Conservation (phyloP, 2,797 vertebrate genomes). For the Distichodus sexfasciatus region DNA sequence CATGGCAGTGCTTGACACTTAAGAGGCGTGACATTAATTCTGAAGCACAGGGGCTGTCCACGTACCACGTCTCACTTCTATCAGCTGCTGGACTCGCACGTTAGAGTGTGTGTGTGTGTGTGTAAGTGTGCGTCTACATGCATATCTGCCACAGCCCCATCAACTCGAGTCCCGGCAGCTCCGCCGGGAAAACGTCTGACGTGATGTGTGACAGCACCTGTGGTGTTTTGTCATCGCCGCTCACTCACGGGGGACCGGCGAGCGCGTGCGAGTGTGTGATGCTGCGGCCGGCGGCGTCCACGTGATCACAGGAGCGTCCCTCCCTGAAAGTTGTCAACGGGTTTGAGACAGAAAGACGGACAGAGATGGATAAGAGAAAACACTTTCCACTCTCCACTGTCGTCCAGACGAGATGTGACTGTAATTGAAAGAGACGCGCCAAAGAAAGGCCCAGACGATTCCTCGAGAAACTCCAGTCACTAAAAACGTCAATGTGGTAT, state of each 20-base stretch:
- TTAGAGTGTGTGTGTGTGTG: neutral
- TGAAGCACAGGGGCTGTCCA: neutral
- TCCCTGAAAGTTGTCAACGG: too few relatives aligned
- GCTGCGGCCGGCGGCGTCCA: neutral
- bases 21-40: constrained; percentile 3
- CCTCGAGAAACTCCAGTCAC: too few relatives aligned
- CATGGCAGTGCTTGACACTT: constrained; percentile 3
- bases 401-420: too few relatives aligned
- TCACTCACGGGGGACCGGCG: constrained; percentile 55
- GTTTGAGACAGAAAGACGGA: too few relatives aligned
- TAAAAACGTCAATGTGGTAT: too few relatives aligned
- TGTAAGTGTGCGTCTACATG: neutral
- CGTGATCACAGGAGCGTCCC: too few relatives aligned
- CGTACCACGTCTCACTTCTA: constrained; percentile 3
- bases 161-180: constrained; percentile 68
- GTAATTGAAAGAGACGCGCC: too few relatives aligned
- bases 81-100: neutral
- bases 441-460: too few relatives aligned
- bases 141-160: constrained; percentile 65
- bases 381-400: too few relatives aligned
- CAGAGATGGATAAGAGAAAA: too few relatives aligned
- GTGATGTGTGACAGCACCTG: constrained; percentile 72
- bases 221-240: constrained; percentile 72
- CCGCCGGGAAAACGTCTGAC: constrained; percentile 65
- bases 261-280: constrained; percentile 62